Base-by-base conservation (phyloP, 1,140 invertebrate genomes). In the Anastrepha ludens region DNA sequence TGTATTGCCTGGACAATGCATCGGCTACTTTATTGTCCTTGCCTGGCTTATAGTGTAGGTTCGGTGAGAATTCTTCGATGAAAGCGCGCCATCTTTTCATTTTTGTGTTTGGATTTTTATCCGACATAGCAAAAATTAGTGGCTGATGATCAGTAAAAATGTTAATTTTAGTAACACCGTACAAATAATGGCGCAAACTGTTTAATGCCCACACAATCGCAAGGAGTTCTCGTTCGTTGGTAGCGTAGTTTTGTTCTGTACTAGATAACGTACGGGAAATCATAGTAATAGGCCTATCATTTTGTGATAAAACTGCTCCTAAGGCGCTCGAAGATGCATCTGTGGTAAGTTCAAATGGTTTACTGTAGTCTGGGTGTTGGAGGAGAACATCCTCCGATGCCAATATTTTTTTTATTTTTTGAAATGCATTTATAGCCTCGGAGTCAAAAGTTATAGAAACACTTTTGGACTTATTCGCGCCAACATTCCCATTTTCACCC, bases 181-280 rank as follows among this genome's bases (percentile, higher is more conserved):
- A 93, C 3, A 95, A 88, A 89, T 94, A 95, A 41, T 91, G 91
- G 87, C 93, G 60, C 9, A 89, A 55, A 50, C 11, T 87, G 81
- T 89, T 85, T 6, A 88, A 55, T 39, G 87, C 85, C 87, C 88
- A 87, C 3, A 88, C 87, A 62, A 87, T 88, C 17, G 86, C 64
- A n/a, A 87, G 59, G 6, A 88, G 41, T 41, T 88, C 85, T 60
- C 81, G 8, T 60, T 88, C 87, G 59, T 87, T 87, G 47, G 88
- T 86, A 1, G 88, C 87, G 47, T 86, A 88, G 47, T 86, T 86
- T 47, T 64, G 7, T 65, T 87, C 86, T 3, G 78, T 86, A 15
- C 50, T 50, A 11, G 67, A 64, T 58, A 88, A n/a, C 8, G 88
- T 88, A 20, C 86, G 89, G 1, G 29, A 29, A 29, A 29, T 29